Evolutionary conservation across 2,888 invertebrate species (phyloP).

Genomic region (Dione vanillae): DNA sequence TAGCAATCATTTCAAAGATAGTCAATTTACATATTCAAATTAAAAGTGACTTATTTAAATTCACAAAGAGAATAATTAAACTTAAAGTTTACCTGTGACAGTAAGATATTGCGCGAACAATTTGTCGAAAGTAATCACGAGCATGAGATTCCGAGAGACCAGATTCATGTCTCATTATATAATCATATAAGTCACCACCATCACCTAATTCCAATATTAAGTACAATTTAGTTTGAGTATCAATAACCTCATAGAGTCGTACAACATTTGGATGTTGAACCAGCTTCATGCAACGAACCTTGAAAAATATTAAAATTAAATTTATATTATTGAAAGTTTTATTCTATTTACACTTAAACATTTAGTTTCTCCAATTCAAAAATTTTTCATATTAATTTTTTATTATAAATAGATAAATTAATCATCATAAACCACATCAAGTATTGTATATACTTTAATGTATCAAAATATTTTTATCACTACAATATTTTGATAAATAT

Average conservation of each 20-base stretch:
- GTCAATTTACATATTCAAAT: no score
- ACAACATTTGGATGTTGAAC: slow-evolving; percentile 99
- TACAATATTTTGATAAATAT: no score
- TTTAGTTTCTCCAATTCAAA: not conserved
- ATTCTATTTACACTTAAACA: not conserved
- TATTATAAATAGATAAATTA: not conserved
- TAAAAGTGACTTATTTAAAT: not conserved
- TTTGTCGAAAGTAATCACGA: slow-evolving; percentile 97
- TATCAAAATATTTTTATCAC: not conserved
- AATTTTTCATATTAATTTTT: not conserved
- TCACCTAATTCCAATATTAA: slow-evolving; percentile 98
- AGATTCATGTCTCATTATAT: slow-evolving; percentile 97
- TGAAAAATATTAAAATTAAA: slow-evolving; percentile 43
- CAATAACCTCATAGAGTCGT: slow-evolving; percentile 98
- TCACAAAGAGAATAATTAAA: not conserved
- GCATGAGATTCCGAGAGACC: slow-evolving; percentile 93
- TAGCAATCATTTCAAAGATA: no score
- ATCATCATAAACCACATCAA: not conserved
- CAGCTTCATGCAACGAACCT: slow-evolving; percentile 98
- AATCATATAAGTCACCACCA: slow-evolving; percentile 99
- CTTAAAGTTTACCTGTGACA: slow-evolving; percentile 92
- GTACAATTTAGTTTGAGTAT: slow-evolving; percentile 98
- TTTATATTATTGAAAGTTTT: not conserved
- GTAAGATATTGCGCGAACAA: slow-evolving; percentile 98
- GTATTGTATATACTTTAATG: not conserved